Evolutionary conservation across 2,113 vertebrate genomes (phyloP), one percentile per base, ranked within the genome.

Genomic region (Plecturocebus donacophilus): DNA sequence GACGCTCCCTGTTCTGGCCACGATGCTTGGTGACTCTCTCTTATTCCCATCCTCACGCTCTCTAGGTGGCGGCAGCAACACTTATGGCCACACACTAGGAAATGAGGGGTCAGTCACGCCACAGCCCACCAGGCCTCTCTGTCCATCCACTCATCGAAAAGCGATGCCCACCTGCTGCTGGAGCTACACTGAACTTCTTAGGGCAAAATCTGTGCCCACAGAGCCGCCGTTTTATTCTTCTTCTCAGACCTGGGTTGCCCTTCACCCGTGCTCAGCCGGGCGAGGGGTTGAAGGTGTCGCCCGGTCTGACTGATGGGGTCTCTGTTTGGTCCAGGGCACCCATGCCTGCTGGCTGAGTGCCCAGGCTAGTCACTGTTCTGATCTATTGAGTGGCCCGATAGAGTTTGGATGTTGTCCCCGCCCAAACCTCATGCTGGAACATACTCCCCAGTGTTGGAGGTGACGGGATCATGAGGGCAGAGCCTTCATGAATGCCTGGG

Each of bases 81-180:
- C 13, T 19, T 56, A n/a, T 35, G 23, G 8, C 16, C 32, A 35
- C 0, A 0, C 6, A 23, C 20, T 52, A 86, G 54, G 27, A 35
- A 32, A 56, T 0, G 3, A 82, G 47, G 21, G 16, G 19, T 32
- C 27, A 16, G 38, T 23, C 38, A 27, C 19, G 45, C 11, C 1
- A 14, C 8, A 42, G 32, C n/a, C 23, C 32, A 30, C 3, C 6
- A 1, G 25, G 32, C 20, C 84, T 68, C 35, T 64, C 19, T 19
- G 30, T 23, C 76, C 13, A 11, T 12, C 77, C 32, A 16, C 47
- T 64, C 32, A 2, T 1, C 4, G 30, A 42, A 86, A 79, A 23
- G 45, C 0, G 1, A 0, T 5, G 10, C 61, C 81, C 0, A 10
- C 2, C 32, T n/a, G 16, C 19, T 56, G 64, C 83, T 40, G 1